Evolutionary conservation across 1,140 invertebrate genomes (phyloP).

Genomic region (Lepidurus couesii): DNA sequence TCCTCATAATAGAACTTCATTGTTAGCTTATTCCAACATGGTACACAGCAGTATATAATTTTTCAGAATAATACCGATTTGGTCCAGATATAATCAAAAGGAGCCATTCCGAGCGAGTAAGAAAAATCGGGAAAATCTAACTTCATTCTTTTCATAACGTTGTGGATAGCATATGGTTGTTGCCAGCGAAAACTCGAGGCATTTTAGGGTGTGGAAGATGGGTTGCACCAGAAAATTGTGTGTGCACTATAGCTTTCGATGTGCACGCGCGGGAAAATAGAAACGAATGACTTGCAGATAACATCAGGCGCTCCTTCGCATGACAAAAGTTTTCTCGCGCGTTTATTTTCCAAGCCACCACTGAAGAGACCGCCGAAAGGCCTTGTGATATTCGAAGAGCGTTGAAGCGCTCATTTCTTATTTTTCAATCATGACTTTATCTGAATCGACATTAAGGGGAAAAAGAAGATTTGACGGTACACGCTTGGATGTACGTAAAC

Average conservation of each 20-base stretch:
- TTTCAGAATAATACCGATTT: not conserved
- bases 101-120: no score
- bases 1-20: no score
- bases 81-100: no score
- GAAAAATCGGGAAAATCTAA: not conserved
- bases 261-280: conserved; percentile 1
- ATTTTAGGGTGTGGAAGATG: not conserved
- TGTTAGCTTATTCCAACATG: no score
- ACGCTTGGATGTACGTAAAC: no score
- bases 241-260: not conserved
- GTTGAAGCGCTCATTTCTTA: no score
- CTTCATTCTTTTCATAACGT: not conserved
- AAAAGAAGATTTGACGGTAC: no score
- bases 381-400: not conserved
- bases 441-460: no score
- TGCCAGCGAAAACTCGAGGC: not conserved
- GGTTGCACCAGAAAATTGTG: not conserved
- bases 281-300: conserved; percentile 15
- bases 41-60: not conserved
- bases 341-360: not conserved
- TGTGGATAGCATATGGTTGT: not conserved
- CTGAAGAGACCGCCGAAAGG: not conserved
- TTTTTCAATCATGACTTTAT: no score
- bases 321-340: not conserved
- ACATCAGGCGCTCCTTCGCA: not conserved